These are phyloP conservation scores for Ageneiosus marmoratus DNA, from an alignment of 2,113 vertebrate species.

Conservation along the genomic window DNA sequence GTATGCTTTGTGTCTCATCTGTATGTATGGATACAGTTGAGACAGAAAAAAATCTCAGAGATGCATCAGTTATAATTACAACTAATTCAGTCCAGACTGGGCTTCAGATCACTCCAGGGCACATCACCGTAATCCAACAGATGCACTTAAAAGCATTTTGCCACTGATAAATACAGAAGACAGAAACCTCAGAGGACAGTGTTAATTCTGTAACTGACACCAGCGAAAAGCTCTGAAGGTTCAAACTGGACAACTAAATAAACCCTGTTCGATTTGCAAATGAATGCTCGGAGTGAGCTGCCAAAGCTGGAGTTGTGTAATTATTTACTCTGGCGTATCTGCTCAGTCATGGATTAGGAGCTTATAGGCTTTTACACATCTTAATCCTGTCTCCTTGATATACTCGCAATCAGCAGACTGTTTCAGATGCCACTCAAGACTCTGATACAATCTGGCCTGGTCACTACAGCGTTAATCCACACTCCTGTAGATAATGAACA, in stretches of 20 bases:
- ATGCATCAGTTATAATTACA: background rate
- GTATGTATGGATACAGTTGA: too few species aligned
- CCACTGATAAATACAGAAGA: background rate
- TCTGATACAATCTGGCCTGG: slow-evolving; percentile 29
- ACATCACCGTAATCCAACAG: background rate
- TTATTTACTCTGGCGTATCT: slow-evolving; percentile 52
- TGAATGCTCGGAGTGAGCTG: slow-evolving; percentile 17
- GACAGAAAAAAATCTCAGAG: background rate
- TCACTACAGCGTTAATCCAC: background rate
- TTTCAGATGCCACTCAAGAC: slow-evolving; percentile 31
- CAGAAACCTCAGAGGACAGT: background rate
- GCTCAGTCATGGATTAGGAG: slow-evolving; percentile 52
- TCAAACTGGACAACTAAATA: slow-evolving; percentile 33
- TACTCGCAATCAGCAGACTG: slow-evolving; percentile 30
- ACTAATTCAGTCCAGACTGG: background rate
- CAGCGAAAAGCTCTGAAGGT: slow-evolving; percentile 9
- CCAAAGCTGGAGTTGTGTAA: slow-evolving; percentile 33
- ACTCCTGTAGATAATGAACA: slow-evolving; percentile 5
- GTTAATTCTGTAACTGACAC: background rate
- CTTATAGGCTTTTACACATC: slow-evolving; percentile 39
- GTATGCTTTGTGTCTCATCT: too few species aligned
- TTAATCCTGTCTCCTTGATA: slow-evolving; percentile 50
- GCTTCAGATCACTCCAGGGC: background rate
- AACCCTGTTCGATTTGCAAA: slow-evolving; percentile 32
- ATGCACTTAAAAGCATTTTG: too few species aligned